These are phyloP conservation scores for Ctenochaetus hawaiiensis DNA, from an alignment of 2,797 vertebrate species.

Conservation along the genomic window DNA sequence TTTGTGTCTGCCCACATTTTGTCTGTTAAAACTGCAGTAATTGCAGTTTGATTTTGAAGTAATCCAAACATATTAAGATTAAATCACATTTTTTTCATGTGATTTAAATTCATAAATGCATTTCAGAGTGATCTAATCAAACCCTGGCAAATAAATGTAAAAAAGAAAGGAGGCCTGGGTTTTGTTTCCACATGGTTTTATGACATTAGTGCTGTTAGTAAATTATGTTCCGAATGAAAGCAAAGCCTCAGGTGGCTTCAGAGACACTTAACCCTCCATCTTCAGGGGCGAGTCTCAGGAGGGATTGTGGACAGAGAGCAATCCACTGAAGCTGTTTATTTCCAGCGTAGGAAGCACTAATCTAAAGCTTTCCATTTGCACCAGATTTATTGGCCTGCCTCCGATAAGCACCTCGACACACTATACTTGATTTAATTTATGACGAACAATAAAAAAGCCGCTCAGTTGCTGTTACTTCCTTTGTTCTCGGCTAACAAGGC, in stretches of 20 bases:
- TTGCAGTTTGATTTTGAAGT: too few relatives aligned
- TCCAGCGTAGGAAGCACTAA: conserved; percentile 8
- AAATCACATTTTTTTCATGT: too few relatives aligned
- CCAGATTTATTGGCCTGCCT: conserved; percentile 51
- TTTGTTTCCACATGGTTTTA: conserved; percentile 52
- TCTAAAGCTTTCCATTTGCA: conserved; percentile 33
- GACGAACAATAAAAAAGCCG: conserved; percentile 26
- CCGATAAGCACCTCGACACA: conserved; percentile 22
- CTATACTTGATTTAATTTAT: conserved; percentile 45
- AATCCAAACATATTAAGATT: too few relatives aligned
- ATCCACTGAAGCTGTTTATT: conserved; percentile 10
- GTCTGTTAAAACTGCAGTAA: too few relatives aligned
- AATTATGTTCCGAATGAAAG: conserved; percentile 42
- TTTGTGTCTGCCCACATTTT: too few relatives aligned
- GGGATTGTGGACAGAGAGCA: conserved; percentile 36
- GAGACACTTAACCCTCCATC: conserved; percentile 42
- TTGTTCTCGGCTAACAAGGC: conserved; percentile 12
- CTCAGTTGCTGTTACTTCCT: conserved; percentile 29
- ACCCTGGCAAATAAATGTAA: neutral
- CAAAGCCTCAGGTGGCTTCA: conserved; percentile 31
- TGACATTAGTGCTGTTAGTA: conserved; percentile 51
- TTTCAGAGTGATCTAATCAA: too few relatives aligned
- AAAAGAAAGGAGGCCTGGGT: neutral
- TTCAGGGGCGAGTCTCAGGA: conserved; percentile 21
- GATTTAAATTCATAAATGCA: too few relatives aligned